Evolutionary conservation across 2,113 vertebrate species (phyloP).

Genomic region (Macrotus californicus): DNA sequence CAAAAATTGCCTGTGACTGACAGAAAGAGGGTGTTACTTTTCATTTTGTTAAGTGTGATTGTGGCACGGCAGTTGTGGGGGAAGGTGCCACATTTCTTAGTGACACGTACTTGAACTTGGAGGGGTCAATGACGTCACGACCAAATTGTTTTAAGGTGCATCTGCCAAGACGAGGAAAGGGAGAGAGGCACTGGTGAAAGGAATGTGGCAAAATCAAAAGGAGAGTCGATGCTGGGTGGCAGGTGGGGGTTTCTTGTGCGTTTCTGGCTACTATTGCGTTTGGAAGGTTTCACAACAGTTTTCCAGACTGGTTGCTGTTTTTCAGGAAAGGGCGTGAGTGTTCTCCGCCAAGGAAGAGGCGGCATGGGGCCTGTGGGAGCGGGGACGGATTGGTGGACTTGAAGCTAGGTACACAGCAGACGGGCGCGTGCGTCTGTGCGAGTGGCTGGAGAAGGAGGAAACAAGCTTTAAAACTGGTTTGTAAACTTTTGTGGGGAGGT

Average conservation of each 20-base stretch:
- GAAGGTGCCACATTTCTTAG: neutral
- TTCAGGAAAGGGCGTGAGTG: neutral
- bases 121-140: too few relatives aligned
- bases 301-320: neutral
- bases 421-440: neutral
- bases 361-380: neutral
- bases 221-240: fast-evolving
- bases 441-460: too few relatives aligned
- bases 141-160: neutral
- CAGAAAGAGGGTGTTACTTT: neutral
- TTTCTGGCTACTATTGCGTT: neutral
- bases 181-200: neutral
- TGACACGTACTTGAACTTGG: fast-evolving
- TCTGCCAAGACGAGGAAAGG: neutral
- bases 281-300: neutral
- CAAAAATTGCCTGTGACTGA: neutral
- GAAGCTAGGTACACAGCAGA: neutral
- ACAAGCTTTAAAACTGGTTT: neutral
- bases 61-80: neutral
- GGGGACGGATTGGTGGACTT: neutral
- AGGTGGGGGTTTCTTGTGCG: too few relatives aligned
- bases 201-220: neutral
- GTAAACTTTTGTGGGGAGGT: neutral
- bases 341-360: neutral
- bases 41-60: neutral